Conservation (phyloP, 92 coral and sea anemone genomes). For the Hydrozoanthus gracilis region DNA sequence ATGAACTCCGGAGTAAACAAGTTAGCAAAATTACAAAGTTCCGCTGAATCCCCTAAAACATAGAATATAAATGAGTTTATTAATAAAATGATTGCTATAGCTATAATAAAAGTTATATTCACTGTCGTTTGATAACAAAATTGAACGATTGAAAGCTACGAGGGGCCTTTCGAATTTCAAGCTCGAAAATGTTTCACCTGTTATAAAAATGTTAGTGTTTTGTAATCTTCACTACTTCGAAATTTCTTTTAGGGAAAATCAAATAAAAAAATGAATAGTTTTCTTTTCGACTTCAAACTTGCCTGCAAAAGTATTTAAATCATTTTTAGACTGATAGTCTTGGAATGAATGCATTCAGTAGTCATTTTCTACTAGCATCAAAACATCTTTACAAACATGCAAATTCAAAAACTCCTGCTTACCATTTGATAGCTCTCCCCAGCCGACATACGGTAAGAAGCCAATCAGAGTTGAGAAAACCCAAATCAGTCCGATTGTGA, state of each 20-base stretch:
- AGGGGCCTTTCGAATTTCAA: too few species aligned
- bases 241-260: too few species aligned
- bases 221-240: too few species aligned
- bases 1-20: slow-evolving; percentile 22
- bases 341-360: too few species aligned
- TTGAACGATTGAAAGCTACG: too few species aligned
- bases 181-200: too few species aligned
- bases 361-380: not conserved
- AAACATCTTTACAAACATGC: not conserved
- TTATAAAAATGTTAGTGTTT: too few species aligned
- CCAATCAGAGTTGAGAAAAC: slow-evolving; percentile 8
- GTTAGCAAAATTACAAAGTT: slow-evolving; percentile 15
- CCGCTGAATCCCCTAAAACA: slow-evolving; percentile 14
- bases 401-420: not conserved
- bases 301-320: too few species aligned
- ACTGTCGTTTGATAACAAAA: too few species aligned
- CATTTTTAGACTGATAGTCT: too few species aligned
- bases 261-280: too few species aligned
- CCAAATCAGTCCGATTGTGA: slow-evolving; percentile 33
- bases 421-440: slow-evolving; percentile 27
- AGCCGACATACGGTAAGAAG: slow-evolving; percentile 34
- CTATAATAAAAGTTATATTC: not conserved
- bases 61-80: not conserved
- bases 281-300: too few species aligned
- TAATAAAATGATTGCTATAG: not conserved